A percentile compares a stretch with the other conserved stretches of the same genome.
These are phyloP conservation scores for Balaenoptera acutorostrata DNA, from an alignment of 2,113 vertebrate genomes.

Conservation along the genomic window DNA sequence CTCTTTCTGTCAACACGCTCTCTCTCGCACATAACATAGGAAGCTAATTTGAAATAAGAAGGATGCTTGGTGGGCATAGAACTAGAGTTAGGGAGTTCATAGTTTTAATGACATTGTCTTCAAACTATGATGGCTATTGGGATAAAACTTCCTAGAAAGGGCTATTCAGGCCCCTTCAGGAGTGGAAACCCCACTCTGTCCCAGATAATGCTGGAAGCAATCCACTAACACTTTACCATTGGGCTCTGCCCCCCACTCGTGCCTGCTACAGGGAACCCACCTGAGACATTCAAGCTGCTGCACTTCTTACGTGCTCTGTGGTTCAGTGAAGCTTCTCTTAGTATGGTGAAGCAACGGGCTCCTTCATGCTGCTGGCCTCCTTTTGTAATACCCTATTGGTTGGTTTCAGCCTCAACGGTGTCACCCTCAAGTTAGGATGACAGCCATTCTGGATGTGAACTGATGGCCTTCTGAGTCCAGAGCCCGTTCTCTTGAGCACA, in stretches of 20 bases:
- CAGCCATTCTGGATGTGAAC: neutral
- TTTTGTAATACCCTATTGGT: neutral
- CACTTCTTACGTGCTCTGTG: neutral
- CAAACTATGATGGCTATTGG: neutral
- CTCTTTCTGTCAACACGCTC: neutral
- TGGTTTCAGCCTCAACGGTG: neutral
- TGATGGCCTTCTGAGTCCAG: neutral
- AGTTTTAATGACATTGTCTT: neutral
- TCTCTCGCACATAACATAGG: neutral
- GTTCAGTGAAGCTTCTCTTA: neutral
- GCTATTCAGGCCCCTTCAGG: neutral
- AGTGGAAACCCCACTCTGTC: neutral
- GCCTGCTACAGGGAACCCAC: neutral
- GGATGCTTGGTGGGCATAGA: neutral
- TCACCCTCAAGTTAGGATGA: neutral
- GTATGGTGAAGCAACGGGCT: neutral
- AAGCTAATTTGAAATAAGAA: neutral
- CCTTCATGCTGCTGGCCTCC: neutral
- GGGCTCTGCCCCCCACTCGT: neutral
- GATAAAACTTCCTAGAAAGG: neutral
- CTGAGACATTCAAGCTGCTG: neutral
- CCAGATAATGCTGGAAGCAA: neutral
- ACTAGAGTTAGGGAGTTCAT: neutral
- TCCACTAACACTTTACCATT: accelerated
- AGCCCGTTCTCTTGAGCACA: neutral